phyloP scores from a whole-genome alignment of 2,797 vertebrate genomes.

The Heteromormyrus szaboi region DNA sequence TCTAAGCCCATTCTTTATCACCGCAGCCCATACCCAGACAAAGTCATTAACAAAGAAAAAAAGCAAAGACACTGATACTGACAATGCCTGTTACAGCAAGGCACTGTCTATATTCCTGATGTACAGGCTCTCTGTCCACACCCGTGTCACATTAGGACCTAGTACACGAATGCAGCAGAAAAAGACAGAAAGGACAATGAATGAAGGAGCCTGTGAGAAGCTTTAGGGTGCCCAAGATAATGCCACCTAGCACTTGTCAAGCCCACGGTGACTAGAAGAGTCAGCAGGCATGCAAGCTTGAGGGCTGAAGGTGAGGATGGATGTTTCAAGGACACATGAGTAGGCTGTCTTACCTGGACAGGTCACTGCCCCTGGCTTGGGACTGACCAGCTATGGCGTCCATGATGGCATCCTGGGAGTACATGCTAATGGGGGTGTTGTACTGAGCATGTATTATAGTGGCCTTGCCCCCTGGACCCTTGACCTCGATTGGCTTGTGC shows the following conservation, averaged over 20 bases:
- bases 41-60: background rate
- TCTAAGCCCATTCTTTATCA: background rate
- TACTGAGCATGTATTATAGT: slow-evolving; percentile 96
- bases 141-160: background rate
- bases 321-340: background rate
- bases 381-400: slow-evolving; percentile 97
- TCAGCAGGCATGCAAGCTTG: slow-evolving; percentile 24
- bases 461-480: slow-evolving; percentile 91
- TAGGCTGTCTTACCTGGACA: slow-evolving; percentile 70
- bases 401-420: slow-evolving; percentile 99
- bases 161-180: background rate
- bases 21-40: background rate
- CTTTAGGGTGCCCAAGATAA: slow-evolving; percentile 19
- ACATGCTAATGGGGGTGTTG: slow-evolving; percentile 99
- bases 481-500: slow-evolving; percentile 92
- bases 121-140: background rate
- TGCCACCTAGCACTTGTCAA: slow-evolving; percentile 9
- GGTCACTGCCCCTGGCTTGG: slow-evolving; percentile 87
- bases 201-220: slow-evolving; percentile 20
- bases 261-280: slow-evolving; percentile 11
- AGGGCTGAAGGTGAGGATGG: slow-evolving; percentile 4
- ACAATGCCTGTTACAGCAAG: background rate
- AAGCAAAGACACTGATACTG: background rate
- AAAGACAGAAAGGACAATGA: background rate
- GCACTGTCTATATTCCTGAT: background rate